A percentile compares a stretch with the other conserved stretches of the same genome.
These are phyloP conservation scores for Dicrurus megarhynchus DNA, from an alignment of 2,113 vertebrate species.

Conservation along the genomic window DNA sequence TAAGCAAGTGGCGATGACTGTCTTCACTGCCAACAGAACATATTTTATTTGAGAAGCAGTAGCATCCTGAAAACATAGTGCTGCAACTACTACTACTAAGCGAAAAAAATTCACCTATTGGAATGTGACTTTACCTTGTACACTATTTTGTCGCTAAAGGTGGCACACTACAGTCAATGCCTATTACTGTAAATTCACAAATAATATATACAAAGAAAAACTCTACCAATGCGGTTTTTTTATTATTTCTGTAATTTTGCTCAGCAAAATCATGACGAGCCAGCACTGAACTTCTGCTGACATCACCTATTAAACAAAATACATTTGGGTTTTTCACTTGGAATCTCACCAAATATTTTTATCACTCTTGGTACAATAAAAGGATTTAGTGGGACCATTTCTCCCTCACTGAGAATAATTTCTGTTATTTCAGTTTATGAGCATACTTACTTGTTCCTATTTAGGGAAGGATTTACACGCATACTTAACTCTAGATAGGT, in stretches of 20 bases:
- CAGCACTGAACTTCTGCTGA: slow-evolving; percentile 41
- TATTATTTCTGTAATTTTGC: background rate
- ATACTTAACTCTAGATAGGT: slow-evolving; percentile 42
- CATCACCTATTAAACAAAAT: slow-evolving; percentile 33
- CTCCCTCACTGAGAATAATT: background rate
- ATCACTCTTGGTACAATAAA: background rate
- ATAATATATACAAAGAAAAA: background rate
- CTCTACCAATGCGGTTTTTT: background rate
- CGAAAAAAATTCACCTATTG: background rate
- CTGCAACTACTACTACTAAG: background rate
- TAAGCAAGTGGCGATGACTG: background rate
- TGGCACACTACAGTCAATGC: fast-evolving
- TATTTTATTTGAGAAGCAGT: background rate
- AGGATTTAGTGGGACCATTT: slow-evolving; percentile 18
- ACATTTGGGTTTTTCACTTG: slow-evolving; percentile 12
- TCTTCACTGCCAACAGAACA: background rate
- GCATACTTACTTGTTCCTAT: slow-evolving; percentile 12
- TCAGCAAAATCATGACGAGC: slow-evolving; percentile 24
- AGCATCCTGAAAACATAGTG: background rate
- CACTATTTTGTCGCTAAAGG: background rate
- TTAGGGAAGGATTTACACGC: slow-evolving; percentile 40
- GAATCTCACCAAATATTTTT: slow-evolving; percentile 39
- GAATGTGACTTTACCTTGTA: background rate
- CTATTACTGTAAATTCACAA: background rate
- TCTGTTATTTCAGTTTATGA: slow-evolving; percentile 39